Base-by-base conservation (phyloP, 2,113 vertebrate species). In the Typhlomys cinereus region DNA sequence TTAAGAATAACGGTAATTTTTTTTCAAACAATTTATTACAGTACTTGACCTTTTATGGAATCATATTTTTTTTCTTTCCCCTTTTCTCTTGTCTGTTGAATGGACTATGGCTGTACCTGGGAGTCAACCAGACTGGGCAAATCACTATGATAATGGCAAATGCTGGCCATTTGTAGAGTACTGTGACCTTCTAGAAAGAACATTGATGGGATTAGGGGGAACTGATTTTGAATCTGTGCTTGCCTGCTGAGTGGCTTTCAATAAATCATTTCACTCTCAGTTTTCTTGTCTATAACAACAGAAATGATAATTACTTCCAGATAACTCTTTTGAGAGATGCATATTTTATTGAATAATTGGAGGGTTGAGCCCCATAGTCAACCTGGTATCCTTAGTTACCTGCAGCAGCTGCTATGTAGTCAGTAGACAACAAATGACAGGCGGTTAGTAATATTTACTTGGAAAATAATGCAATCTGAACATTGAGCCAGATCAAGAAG, bases 231-330 rank as follows among this genome's bases (percentile, higher is more conserved):
- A 94, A 74, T 85, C 62, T 87, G 81, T 87, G 75, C 18, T 83
- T 46, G 54, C 13, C 39, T 83, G 74, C 41, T 85, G 61, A 90
- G 79, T 79, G 73, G 46, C 54, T 95, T 88, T 90, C 67, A 61
- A 71, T 76, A 92, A 84, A 85, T 83, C 46, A 79, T 46, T 64
- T 89, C 17, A 54, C 23, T 31, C 8, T 92, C 69, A 62, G 73
- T 84, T 92, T 94, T 64, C 36, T 89, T 71, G 54, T 73, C 41
- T 92, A 83, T 54, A 91, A 91, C 89, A 71, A 23, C 13, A 92
- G 31, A n/a, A 34, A 13, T 75, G 76, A 70, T 71, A 62, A 85
- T 87, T 92, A 67, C 41, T 82, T 75, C 57, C n/a, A 94, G 84
- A 69, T 41, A 94, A 69, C 23, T 73, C 18, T 36, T 91, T 78